These are phyloP conservation scores for Apamea crenata DNA, from an alignment of 2,888 invertebrate species.

Conservation along the genomic window DNA sequence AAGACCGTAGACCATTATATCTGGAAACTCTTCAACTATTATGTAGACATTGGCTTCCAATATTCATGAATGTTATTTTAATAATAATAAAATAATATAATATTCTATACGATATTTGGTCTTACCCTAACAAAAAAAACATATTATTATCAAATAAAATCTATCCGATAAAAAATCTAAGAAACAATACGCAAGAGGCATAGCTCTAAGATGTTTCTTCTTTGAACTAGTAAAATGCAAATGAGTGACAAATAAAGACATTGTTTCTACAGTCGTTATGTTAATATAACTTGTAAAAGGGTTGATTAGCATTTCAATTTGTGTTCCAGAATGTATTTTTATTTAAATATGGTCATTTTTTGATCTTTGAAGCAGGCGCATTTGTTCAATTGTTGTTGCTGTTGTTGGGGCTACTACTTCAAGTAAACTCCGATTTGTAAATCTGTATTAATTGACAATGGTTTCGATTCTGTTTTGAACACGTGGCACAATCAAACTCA, in stretches of 20 bases:
- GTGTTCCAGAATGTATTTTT: constrained; percentile 25
- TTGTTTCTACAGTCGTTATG: constrained; percentile 41
- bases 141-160: background rate
- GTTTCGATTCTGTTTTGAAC: background rate
- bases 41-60: background rate
- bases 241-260: constrained; percentile 53
- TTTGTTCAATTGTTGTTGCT: background rate
- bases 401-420: background rate
- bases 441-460: too few species aligned
- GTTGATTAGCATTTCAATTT: constrained; percentile 60
- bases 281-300: constrained; percentile 49
- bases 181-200: background rate
- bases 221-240: constrained; percentile 47
- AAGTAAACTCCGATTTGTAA: background rate
- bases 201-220: constrained; percentile 9
- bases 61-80: background rate
- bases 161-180: constrained; percentile 7
- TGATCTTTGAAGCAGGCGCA: background rate
- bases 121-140: background rate
- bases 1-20: background rate
- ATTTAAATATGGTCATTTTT: constrained; percentile 31
- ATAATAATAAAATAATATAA: too few species aligned
- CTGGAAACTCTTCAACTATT: background rate
- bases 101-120: background rate
- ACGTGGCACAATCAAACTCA: background rate